phyloP scores from a whole-genome alignment of 1,140 invertebrate species.

The Saccostrea glomerata region DNA sequence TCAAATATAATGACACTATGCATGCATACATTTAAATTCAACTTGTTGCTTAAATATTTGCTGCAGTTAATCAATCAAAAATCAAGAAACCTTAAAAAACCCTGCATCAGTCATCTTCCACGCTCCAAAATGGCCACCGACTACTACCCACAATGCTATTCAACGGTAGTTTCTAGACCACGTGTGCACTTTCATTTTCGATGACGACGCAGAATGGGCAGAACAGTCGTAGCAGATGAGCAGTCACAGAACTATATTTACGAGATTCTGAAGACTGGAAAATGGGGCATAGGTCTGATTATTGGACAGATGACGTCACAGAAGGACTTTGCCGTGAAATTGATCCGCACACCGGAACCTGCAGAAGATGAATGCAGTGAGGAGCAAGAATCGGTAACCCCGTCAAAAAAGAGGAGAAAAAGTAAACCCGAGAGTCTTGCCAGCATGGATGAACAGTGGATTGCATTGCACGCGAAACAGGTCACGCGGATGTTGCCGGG shows the following conservation, averaged over 20 bases:
- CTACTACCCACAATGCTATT: background rate
- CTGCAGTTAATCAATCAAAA: background rate
- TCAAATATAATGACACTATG: no score
- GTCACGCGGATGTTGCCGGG: slow-evolving; percentile 90
- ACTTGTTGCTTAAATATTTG: no score
- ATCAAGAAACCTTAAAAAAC: background rate
- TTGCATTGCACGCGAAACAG: slow-evolving; percentile 80
- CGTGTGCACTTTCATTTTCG: slow-evolving; percentile 33
- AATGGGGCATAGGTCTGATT: slow-evolving; percentile 19
- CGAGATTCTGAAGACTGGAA: background rate
- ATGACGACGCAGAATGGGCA: slow-evolving; percentile 61
- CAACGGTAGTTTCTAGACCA: slow-evolving; percentile 14
- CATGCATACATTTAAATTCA: no score
- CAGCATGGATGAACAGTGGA: slow-evolving; percentile 72
- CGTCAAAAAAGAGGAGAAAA: slow-evolving; percentile 55
- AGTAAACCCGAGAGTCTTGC: slow-evolving; percentile 63
- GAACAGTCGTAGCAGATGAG: slow-evolving; percentile 70
- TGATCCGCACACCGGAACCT: slow-evolving; percentile 85
- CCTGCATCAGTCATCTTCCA: slow-evolving; percentile 25
- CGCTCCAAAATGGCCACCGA: background rate
- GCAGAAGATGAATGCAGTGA: slow-evolving; percentile 79
- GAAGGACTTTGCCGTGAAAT: slow-evolving; percentile 86
- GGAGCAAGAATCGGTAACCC: slow-evolving; percentile 59
- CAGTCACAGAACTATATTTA: slow-evolving; percentile 66
- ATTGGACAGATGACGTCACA: slow-evolving; percentile 81